These are phyloP conservation scores for Megaustenia siamemsis DNA, from an alignment of 2,888 invertebrate species.

Conservation along the genomic window DNA sequence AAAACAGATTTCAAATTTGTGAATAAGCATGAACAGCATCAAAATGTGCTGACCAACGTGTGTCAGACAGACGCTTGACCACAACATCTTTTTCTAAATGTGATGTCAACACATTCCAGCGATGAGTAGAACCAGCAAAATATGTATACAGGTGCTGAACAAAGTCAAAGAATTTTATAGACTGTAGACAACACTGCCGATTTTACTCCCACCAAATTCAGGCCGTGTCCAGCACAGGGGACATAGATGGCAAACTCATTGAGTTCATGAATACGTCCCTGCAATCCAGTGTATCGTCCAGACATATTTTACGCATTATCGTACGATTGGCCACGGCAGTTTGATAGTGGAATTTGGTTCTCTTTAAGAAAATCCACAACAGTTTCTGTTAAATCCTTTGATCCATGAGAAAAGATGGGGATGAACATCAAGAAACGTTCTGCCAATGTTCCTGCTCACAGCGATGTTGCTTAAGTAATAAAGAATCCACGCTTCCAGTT, in stretches of 20 bases:
- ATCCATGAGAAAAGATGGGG: conserved; percentile 6
- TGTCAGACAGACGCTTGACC: background rate
- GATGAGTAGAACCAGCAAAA: background rate
- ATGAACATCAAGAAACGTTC: conserved; percentile 30
- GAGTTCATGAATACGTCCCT: background rate
- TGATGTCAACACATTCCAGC: too few relatives aligned
- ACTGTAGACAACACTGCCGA: background rate
- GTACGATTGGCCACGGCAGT: conserved; percentile 17
- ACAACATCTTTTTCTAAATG: background rate
- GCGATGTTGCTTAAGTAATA: background rate
- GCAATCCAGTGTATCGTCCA: conserved; percentile 22
- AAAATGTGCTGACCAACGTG: background rate
- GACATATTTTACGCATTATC: conserved; percentile 25
- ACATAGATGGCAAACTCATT: background rate
- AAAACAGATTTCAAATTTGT: too few relatives aligned
- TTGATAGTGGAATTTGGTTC: background rate
- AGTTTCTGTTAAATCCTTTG: background rate
- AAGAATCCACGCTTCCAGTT: conserved; percentile 5
- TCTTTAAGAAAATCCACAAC: too few relatives aligned
- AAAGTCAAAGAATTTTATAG: background rate
- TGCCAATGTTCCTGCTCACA: background rate
- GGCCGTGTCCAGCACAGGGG: background rate
- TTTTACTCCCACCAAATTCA: background rate
- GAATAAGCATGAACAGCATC: background rate
- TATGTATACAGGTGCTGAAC: background rate